A percentile compares a stretch with the other conserved stretches of the same genome.
Conservation (phyloP, 2,888 invertebrate species). For the Vanessa cardui region DNA sequence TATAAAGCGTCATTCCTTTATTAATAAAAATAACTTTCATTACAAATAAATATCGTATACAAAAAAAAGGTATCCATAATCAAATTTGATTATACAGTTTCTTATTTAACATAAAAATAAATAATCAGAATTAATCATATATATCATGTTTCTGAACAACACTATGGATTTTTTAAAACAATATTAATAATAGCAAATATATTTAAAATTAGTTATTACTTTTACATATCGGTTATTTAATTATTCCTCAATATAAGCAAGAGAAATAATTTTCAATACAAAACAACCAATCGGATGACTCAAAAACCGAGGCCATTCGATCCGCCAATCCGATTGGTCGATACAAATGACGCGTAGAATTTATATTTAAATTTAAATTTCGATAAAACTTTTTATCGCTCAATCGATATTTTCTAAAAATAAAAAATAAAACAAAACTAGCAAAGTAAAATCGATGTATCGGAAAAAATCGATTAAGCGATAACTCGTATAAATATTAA, state of each 20-base stretch:
- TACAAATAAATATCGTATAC: neutral
- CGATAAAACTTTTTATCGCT: conserved; percentile 27
- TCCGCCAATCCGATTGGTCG: conserved; percentile 18
- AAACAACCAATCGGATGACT: conserved; percentile 19
- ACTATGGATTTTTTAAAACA: neutral
- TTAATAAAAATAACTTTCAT: neutral
- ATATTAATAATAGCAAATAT: neutral
- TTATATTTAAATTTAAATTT: conserved; percentile 28
- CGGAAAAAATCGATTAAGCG: conserved; percentile 30
- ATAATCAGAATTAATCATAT: neutral
- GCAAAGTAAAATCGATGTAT: conserved; percentile 18
- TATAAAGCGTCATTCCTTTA: conserved; percentile 6
- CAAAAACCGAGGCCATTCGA: neutral
- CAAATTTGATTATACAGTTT: neutral
- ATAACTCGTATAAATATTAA: conserved; percentile 25
- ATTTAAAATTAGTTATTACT: conserved; percentile 8
- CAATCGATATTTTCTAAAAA: conserved; percentile 34
- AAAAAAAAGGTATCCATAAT: too few relatives aligned
- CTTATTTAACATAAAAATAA: neutral
- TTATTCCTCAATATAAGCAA: conserved; percentile 23
- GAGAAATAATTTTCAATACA: conserved; percentile 23
- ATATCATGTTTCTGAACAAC: neutral
- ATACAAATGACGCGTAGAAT: conserved; percentile 25
- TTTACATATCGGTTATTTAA: conserved; percentile 13
- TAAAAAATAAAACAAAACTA: conserved; percentile 9